Conservation (phyloP, 1,140 invertebrate species). For the Samia ricini region DNA sequence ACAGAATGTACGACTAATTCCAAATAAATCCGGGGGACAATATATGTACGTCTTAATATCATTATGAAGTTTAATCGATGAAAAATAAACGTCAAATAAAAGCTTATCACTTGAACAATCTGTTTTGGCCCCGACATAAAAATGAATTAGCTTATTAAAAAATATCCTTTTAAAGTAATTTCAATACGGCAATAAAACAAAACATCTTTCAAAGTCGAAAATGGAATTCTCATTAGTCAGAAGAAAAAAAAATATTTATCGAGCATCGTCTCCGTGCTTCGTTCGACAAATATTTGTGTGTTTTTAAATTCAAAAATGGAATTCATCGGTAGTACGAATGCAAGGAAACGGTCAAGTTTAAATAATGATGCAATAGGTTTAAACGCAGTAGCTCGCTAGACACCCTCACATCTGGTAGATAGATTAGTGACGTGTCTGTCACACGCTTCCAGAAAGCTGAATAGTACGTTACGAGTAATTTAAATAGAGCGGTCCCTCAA, state of each 20-base stretch:
- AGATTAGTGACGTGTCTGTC: conserved; percentile 57
- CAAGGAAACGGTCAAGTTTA: neutral
- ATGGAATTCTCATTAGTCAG: neutral
- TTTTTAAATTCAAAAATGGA: neutral
- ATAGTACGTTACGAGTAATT: conserved; percentile 66
- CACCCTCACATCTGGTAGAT: conserved; percentile 29
- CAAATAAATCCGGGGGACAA: neutral
- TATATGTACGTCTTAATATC: no score
- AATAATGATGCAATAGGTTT: neutral
- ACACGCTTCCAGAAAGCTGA: conserved; percentile 71
- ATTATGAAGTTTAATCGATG: no score
- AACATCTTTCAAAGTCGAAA: conserved; percentile 1
- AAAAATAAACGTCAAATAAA: no score
- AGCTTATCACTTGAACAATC: neutral
- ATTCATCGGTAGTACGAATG: neutral
- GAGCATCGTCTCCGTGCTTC: neutral
- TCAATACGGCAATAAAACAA: neutral
- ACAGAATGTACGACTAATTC: no score
- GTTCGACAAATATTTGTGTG: neutral
- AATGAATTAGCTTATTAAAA: neutral
- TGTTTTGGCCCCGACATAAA: neutral
- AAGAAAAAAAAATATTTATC: conserved; percentile 3
- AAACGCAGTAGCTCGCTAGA: neutral
- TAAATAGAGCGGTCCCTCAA: conserved; percentile 76
- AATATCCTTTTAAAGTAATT: conserved; percentile 1